Evolutionary conservation across 2,797 vertebrate species (phyloP), one percentile per base, ranked within the genome.

Genomic region (Tapera naevia): DNA sequence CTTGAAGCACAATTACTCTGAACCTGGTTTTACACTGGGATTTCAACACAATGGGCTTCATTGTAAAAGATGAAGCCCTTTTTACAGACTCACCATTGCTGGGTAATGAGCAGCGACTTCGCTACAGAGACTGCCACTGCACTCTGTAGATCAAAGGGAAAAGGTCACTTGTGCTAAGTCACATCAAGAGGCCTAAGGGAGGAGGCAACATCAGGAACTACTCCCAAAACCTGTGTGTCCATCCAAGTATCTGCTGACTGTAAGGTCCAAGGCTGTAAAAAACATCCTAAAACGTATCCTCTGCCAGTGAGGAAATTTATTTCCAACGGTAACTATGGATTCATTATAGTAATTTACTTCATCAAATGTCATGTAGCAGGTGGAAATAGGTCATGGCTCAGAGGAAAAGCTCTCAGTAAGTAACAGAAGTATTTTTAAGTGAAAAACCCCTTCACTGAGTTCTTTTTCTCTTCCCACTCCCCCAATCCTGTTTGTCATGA

Each of bases 341-440:
- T 91, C 43, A 82, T 91, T 93, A 53, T 74, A 91, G 56, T 74
- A 67, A 86, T 85, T 80, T 83, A 22, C 66, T 95, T 96, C 88
- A 91, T 85, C 53, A 90, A 71, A 91, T 80, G 83, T 65, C 86
- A 80, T 87, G 61, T 64, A 90, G 71, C 89, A 95, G 89, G 95
- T 94, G 64, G 39, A 94, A 96, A 90, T 43, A 93, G 74, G 93
- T 93, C 91, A 93, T 10, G 50, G 16, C 86, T 87, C 86, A 80
- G 78, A 89, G 22, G 60, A 76, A 85, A 94, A 94, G 27, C n/a
- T 92, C 48, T 88, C 73, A 46, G 70, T 92, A 96, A 94, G 91
- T 27, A 91, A 60, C 19, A 14, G 6, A 88, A 90, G 27, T 45
- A 67, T 64, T 96, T 93, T 89, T 35, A 75, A 91, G 66, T 24